Conservation (phyloP, 2,113 vertebrate genomes). For the Campylomormyrus numenius region DNA sequence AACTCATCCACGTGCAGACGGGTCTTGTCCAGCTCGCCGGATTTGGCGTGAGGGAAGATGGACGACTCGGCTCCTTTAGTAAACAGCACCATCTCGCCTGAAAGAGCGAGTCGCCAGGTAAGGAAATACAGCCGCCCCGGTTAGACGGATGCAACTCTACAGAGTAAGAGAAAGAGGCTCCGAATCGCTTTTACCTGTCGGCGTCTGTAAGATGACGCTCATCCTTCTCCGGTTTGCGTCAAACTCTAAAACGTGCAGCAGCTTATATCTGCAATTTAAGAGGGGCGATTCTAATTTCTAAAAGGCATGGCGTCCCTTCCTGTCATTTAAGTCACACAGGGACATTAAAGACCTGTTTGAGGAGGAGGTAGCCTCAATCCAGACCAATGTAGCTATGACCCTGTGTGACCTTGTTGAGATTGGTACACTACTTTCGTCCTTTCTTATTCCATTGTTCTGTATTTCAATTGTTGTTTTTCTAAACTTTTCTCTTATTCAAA, state of each 20-base stretch:
- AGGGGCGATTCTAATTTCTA: background rate
- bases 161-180: background rate
- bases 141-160: background rate
- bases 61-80: constrained; percentile 95
- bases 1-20: constrained; percentile 92
- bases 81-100: constrained; percentile 83
- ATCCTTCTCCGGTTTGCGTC: constrained; percentile 88
- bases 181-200: constrained; percentile 64
- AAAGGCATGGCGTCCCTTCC: background rate
- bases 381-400: background rate
- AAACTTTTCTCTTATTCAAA: background rate
- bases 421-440: background rate
- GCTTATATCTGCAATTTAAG: constrained; percentile 69
- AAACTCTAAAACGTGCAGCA: constrained; percentile 90
- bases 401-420: background rate
- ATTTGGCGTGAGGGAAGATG: constrained; percentile 75
- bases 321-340: background rate
- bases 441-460: background rate
- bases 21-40: constrained; percentile 88
- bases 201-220: constrained; percentile 88
- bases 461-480: background rate
- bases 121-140: background rate
- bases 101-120: constrained; percentile 1
- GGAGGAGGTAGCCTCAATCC: background rate
- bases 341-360: background rate